Percentiles rank a stretch among this genome's conserved stretches.
Evolutionary conservation across 2,113 vertebrate species (phyloP).

Genomic region (Pelodiscus sinensis): DNA sequence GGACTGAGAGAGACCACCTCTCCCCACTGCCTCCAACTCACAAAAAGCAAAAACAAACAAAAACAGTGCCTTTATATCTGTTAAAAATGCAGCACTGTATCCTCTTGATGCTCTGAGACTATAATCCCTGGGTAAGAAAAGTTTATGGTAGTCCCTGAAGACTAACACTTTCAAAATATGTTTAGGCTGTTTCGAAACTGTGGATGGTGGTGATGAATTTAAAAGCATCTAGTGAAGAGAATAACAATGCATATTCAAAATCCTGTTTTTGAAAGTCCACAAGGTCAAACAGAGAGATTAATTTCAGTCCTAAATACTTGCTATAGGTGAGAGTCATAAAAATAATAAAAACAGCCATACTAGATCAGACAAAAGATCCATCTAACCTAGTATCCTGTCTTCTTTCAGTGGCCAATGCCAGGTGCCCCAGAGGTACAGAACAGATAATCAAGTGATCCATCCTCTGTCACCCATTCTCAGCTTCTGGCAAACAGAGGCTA

Average conservation of each 20-base stretch:
- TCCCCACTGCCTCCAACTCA: not conserved
- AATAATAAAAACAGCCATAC: not conserved
- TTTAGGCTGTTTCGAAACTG: not conserved
- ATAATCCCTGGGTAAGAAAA: not conserved
- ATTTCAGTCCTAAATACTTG: not conserved
- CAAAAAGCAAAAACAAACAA: not conserved
- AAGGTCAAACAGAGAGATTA: not conserved
- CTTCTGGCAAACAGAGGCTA: too few species aligned
- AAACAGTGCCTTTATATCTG: not conserved
- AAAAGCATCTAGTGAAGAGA: not conserved
- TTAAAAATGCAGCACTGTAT: not conserved
- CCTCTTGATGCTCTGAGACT: not conserved
- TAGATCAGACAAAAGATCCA: too few species aligned
- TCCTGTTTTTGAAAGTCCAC: not conserved
- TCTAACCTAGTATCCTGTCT: too few species aligned
- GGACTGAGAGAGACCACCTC: fast-evolving
- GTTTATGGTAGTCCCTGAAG: not conserved
- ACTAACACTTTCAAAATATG: not conserved
- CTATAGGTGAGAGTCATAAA: not conserved
- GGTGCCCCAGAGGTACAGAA: too few species aligned
- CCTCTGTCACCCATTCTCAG: too few species aligned
- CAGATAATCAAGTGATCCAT: too few species aligned
- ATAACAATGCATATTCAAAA: not conserved
- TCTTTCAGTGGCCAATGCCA: too few species aligned
- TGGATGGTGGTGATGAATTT: not conserved